Percentiles rank a stretch among this genome's conserved stretches.
phyloP scores from a whole-genome alignment of 1,140 invertebrate genomes.

The Melipona quadrifasciata region DNA sequence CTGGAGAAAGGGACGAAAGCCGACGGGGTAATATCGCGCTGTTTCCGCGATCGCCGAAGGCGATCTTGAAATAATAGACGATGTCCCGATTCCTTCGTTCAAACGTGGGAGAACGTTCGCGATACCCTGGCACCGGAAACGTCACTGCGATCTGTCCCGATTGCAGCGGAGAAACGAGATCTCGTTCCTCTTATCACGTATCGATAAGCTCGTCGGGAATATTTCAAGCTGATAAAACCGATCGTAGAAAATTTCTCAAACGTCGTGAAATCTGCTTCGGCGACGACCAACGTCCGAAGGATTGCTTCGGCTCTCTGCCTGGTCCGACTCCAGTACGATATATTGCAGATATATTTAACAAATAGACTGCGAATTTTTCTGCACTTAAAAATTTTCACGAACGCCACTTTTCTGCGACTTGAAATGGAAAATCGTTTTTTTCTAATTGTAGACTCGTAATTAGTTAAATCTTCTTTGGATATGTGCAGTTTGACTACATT shows the following conservation, averaged over 20 bases:
- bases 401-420: too few relatives aligned
- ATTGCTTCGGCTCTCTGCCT: background rate
- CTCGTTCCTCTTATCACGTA: background rate
- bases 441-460: too few relatives aligned
- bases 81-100: slow-evolving; percentile 38
- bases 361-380: too few relatives aligned
- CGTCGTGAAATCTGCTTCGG: background rate
- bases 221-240: slow-evolving; percentile 11
- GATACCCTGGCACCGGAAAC: background rate
- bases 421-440: too few relatives aligned
- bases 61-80: slow-evolving; percentile 45
- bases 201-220: slow-evolving; percentile 14
- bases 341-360: too few relatives aligned
- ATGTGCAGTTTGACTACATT: too few relatives aligned
- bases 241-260: background rate
- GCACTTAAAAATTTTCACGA: background rate
- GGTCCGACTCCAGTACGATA: too few relatives aligned
- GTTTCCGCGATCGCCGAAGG: slow-evolving; percentile 17
- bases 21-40: slow-evolving; percentile 21
- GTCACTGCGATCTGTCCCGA: background rate
- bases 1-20: background rate
- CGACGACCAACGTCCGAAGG: background rate
- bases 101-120: background rate
- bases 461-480: too few relatives aligned
- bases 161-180: background rate